Conservation (phyloP, 2,113 vertebrate genomes). For the Hyperopisus bebe region DNA sequence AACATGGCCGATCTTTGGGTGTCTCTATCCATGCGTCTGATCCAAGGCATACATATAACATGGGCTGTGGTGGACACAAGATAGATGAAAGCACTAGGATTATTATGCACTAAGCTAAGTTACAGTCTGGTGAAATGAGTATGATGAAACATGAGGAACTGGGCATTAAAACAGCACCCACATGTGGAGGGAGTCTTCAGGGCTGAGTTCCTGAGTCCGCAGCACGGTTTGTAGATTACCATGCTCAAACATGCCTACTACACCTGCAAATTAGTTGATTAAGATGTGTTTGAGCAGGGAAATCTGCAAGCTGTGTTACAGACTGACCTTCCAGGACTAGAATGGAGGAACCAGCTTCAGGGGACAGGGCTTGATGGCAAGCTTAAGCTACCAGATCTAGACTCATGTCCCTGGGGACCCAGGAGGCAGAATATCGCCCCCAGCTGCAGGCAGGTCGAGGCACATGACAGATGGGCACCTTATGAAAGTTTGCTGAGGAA, state of each 20-base stretch:
- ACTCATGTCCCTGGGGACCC: background rate
- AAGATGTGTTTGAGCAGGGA: background rate
- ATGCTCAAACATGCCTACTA: background rate
- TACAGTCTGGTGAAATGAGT: background rate
- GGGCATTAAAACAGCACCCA: background rate
- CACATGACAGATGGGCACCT: background rate
- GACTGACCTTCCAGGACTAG: background rate
- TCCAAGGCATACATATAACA: background rate
- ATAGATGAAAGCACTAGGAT: background rate
- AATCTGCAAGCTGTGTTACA: background rate
- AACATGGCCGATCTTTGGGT: background rate
- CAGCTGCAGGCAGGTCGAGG: background rate
- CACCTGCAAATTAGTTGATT: background rate
- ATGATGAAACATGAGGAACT: background rate
- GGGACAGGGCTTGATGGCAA: background rate
- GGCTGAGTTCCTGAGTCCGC: background rate
- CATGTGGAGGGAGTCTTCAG: background rate
- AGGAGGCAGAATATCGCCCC: background rate
- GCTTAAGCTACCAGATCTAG: background rate
- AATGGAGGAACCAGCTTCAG: background rate
- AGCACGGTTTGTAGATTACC: background rate
- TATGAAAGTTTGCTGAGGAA: constrained; percentile 1
- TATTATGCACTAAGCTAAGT: background rate
- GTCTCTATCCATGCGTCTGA: background rate
- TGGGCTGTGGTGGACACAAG: background rate